phyloP scores from a whole-genome alignment of 2,113 vertebrate genomes.

The Falcunculus frontatus region DNA sequence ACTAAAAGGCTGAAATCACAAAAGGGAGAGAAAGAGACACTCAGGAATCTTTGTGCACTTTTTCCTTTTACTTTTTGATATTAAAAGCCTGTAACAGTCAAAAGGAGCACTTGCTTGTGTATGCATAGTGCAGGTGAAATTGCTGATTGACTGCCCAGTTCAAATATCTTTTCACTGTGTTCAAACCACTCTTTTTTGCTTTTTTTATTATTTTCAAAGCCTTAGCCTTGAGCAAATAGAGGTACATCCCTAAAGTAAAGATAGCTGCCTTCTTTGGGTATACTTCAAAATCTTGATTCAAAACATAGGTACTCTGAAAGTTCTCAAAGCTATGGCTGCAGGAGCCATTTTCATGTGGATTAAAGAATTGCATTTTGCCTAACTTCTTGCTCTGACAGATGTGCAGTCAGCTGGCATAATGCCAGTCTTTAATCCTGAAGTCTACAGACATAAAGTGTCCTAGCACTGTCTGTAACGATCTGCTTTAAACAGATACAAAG shows the following conservation, averaged over 20 bases:
- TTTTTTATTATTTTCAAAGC: background rate
- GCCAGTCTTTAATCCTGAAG: background rate
- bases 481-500: background rate
- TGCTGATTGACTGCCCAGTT: background rate
- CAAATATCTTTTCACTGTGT: background rate
- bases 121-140: background rate
- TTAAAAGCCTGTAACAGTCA: background rate
- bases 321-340: background rate
- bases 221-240: background rate
- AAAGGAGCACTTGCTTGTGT: background rate
- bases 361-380: background rate
- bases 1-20: background rate
- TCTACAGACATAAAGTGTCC: background rate
- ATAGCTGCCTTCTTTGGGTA: background rate
- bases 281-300: background rate
- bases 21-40: background rate
- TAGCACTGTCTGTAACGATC: background rate
- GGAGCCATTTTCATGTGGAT: background rate
- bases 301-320: background rate
- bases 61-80: background rate
- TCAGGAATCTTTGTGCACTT: background rate
- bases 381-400: background rate
- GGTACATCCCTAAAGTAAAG: background rate
- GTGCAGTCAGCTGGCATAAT: background rate
- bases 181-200: background rate